phyloP scores from a whole-genome alignment of 2,797 vertebrate genomes.

The Peromyscus attwateri region DNA sequence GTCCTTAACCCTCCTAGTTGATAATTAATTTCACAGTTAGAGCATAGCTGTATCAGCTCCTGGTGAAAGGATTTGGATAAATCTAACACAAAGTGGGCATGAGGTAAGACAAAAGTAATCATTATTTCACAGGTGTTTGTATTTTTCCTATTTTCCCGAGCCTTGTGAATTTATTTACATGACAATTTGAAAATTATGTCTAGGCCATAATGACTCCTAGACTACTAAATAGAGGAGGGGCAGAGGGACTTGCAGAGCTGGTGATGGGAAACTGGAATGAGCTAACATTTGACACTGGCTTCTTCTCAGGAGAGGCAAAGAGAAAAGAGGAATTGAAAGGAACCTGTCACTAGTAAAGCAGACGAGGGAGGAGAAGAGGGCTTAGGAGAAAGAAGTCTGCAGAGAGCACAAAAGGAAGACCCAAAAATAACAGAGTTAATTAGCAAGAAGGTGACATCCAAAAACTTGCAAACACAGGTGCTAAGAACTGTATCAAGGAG shows the following conservation, averaged over 20 bases:
- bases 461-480: slow-evolving; percentile 58
- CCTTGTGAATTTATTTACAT: slow-evolving; percentile 88
- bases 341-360: slow-evolving; percentile 79
- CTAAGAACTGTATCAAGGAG: slow-evolving; percentile 41
- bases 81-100: slow-evolving; percentile 71
- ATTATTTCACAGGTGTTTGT: slow-evolving; percentile 86
- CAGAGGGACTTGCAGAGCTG: slow-evolving; percentile 85
- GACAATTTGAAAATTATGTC: slow-evolving; percentile 89
- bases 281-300: slow-evolving; percentile 84
- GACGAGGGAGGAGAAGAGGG: background rate
- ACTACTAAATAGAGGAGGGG: slow-evolving; percentile 84
- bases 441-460: slow-evolving; percentile 70
- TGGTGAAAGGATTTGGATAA: slow-evolving; percentile 77
- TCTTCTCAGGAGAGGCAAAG: slow-evolving; percentile 80
- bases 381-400: background rate
- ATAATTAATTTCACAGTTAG: slow-evolving; percentile 86
- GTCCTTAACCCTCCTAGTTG: slow-evolving; percentile 79
- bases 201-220: slow-evolving; percentile 81
- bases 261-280: slow-evolving; percentile 85
- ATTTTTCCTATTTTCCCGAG: slow-evolving; percentile 81
- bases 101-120: slow-evolving; percentile 80
- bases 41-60: slow-evolving; percentile 70
- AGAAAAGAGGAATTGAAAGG: slow-evolving; percentile 79
- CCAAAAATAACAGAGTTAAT: slow-evolving; percentile 72
- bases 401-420: slow-evolving; percentile 52